Percentiles rank a stretch among this genome's conserved stretches.
Conservation (phyloP, 1,140 invertebrate species). For the Pseudobourletiella spinata region DNA sequence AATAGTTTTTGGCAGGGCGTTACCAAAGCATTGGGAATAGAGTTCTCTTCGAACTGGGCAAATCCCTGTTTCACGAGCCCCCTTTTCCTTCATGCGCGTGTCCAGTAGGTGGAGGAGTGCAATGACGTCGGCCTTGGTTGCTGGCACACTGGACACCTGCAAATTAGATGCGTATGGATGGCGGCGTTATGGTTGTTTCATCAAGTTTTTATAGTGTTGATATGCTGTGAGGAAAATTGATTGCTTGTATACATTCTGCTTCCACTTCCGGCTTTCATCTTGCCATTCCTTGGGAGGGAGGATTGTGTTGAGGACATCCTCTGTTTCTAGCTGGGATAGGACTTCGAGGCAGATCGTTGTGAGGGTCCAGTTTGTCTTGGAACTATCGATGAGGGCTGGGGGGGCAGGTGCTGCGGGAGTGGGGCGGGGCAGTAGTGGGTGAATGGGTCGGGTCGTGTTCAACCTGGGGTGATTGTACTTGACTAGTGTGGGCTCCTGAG, state of each 20-base stretch:
- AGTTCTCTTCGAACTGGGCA: background rate
- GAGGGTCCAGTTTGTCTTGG: background rate
- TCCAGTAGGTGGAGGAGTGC: background rate
- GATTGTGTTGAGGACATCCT: background rate
- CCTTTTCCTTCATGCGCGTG: background rate
- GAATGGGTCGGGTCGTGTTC: background rate
- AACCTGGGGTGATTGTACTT: background rate
- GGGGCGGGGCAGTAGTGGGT: background rate
- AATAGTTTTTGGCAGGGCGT: no score
- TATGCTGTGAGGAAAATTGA: background rate
- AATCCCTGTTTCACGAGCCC: background rate
- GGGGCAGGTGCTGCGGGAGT: background rate
- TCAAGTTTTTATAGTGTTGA: no score
- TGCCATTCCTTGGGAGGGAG: conserved; percentile 2
- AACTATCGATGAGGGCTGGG: background rate
- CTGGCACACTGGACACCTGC: conserved; percentile 2
- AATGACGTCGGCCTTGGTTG: background rate
- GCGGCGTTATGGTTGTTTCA: no score
- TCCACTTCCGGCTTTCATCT: background rate
- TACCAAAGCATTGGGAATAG: conserved; percentile 3
- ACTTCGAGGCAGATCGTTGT: background rate
- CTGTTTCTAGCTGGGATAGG: background rate
- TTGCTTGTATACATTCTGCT: background rate
- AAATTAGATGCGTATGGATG: no score
- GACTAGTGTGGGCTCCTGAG: background rate